Evolutionary conservation across 2,888 invertebrate species (phyloP).

Genomic region (Dugesia japonica): DNA sequence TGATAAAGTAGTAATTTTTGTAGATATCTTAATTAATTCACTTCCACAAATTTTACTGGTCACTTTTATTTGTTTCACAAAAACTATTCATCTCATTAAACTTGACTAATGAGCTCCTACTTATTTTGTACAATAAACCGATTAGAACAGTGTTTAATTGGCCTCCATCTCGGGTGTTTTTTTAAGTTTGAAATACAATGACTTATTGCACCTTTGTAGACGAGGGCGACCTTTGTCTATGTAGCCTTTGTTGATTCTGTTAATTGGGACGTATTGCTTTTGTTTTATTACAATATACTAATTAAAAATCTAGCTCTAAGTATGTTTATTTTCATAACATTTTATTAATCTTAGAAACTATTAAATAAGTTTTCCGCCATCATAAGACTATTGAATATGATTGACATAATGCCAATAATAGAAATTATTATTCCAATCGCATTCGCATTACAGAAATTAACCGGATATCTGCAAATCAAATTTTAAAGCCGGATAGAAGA

Average conservation of each 20-base stretch:
- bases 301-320: slow-evolving; percentile 4
- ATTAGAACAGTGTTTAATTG: slow-evolving; percentile 14
- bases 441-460: neutral
- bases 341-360: neutral
- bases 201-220: slow-evolving; percentile 20
- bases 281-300: slow-evolving; percentile 14
- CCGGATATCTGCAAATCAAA: slow-evolving; percentile 10
- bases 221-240: slow-evolving; percentile 11
- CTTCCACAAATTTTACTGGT: slow-evolving; percentile 15
- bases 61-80: neutral
- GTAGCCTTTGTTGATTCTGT: slow-evolving; percentile 20
- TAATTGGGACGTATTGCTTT: slow-evolving; percentile 5
- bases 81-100: slow-evolving; percentile 20
- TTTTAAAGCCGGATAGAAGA: neutral
- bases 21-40: neutral
- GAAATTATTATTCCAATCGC: neutral
- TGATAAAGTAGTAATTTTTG: no score
- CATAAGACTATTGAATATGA: neutral
- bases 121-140: slow-evolving; percentile 14
- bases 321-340: neutral
- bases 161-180: slow-evolving; percentile 20
- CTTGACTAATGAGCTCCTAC: slow-evolving; percentile 10
- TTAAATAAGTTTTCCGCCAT: slow-evolving; percentile 3
- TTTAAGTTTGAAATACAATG: slow-evolving; percentile 20
- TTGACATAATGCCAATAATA: slow-evolving; percentile 7